Conservation (phyloP, 2,113 vertebrate species). For the Maccullochella peelii region DNA sequence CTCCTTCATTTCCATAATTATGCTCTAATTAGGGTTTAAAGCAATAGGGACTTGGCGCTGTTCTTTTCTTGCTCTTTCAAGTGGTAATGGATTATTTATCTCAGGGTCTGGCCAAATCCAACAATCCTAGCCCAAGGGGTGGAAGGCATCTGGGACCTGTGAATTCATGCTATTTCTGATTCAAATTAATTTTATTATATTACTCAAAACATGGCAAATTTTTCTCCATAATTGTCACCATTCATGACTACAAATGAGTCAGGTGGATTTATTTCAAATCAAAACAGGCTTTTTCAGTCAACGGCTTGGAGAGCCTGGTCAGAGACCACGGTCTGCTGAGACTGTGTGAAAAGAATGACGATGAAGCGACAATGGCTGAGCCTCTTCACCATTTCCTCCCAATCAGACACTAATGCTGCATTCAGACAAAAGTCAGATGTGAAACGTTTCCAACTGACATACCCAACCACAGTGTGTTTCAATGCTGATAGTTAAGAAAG, state of each 20-base stretch:
- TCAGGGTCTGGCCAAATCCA: constrained; percentile 33
- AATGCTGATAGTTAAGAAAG: background rate
- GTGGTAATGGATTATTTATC: constrained; percentile 48
- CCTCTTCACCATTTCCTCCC: background rate
- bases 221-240: background rate
- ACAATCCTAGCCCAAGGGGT: constrained; percentile 16
- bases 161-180: constrained; percentile 15
- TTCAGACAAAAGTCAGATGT: no score
- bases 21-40: constrained; percentile 39
- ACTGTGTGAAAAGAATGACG: background rate
- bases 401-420: background rate
- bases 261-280: constrained; percentile 1
- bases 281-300: background rate
- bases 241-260: constrained; percentile 5
- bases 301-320: background rate
- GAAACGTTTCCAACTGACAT: background rate
- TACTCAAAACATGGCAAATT: background rate
- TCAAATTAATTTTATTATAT: constrained; percentile 31
- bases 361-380: background rate
- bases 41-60: constrained; percentile 7
- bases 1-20: constrained; percentile 53
- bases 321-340: background rate
- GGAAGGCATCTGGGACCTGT: background rate
- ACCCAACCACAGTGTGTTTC: background rate
- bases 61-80: constrained; percentile 48